Conservation (phyloP, 2,113 vertebrate genomes). For the Heptranchias perlo region DNA sequence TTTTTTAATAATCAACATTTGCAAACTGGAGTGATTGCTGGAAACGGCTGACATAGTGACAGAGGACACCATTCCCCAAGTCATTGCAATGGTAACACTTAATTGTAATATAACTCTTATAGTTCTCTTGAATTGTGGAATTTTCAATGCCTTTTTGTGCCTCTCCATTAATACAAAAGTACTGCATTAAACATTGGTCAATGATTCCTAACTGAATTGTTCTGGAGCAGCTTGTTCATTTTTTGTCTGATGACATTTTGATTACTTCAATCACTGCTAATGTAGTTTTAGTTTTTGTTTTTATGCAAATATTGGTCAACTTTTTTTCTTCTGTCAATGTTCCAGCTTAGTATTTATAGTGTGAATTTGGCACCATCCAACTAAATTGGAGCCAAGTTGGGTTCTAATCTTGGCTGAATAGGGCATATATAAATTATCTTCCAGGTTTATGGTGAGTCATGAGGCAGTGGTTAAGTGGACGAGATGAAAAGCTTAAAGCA, state of each 20-base stretch:
- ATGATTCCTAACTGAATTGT: neutral
- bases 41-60: neutral
- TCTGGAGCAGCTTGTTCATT: neutral
- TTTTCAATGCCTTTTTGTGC: neutral
- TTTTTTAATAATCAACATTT: neutral
- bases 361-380: neutral
- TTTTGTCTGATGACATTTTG: neutral
- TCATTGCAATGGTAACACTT: neutral
- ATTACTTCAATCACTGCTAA: neutral
- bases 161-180: neutral
- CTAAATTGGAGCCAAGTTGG: neutral
- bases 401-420: neutral
- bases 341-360: neutral
- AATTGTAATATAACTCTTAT: neutral
- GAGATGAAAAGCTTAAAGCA: neutral
- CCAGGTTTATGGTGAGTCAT: neutral
- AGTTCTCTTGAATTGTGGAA: neutral
- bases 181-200: neutral
- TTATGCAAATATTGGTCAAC: neutral
- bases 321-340: neutral
- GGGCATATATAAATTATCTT: neutral
- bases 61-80: neutral
- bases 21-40: neutral
- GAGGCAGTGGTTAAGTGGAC: neutral
- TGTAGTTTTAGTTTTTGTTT: neutral